Base-by-base conservation (phyloP, 2,797 vertebrate species). In the Antennarius maculatus region DNA sequence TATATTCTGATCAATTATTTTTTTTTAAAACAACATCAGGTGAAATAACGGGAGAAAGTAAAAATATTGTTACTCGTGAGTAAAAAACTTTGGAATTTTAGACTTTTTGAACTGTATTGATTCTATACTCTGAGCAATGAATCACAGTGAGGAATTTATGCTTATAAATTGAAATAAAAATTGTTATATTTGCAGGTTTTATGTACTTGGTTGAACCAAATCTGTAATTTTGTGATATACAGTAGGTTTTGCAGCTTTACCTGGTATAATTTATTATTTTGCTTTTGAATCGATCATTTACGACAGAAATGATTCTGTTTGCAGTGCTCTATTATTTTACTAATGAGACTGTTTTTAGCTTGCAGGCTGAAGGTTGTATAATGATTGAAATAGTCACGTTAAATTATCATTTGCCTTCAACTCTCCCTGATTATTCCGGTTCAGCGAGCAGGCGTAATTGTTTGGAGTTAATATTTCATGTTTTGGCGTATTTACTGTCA, bases 381-480 rank as follows among this genome's bases (percentile, higher is more conserved):
- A 73, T 61, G 66, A 50, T 60, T 57, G 48, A 71, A 80, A 77
- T 42, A 46, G 28, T 69, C 53, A 61, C 74, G 87, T 83, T 76
- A 86, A 82, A 78, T 80, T 54, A 61, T 71, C n/a, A 78, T 73
- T 82, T 77, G 59, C 61, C 34, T 46, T 42, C 54, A 85, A 67
- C 61, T 60, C 41, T 66, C 49, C 56, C 63, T 67, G 50, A 29
- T 85, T 61, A 73, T 81, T 80, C 65, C 50, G 61, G 31, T 29
- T 67, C 59, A 69, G 41, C 54, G 54, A 68, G 57, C 76, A 54
- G 50, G 64, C 15, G 43, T 77, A 81, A 69, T 59, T 12, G 53
- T 66, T 71, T 42, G 29, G 13, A 72, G 66, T 83, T 66, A 85
- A 85, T 83, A 76, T 87, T 85, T 86, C 52, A 82, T 83, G 61